Evolutionary conservation across 2,113 vertebrate genomes (phyloP).

Genomic region (Onychostoma macrolepis): DNA sequence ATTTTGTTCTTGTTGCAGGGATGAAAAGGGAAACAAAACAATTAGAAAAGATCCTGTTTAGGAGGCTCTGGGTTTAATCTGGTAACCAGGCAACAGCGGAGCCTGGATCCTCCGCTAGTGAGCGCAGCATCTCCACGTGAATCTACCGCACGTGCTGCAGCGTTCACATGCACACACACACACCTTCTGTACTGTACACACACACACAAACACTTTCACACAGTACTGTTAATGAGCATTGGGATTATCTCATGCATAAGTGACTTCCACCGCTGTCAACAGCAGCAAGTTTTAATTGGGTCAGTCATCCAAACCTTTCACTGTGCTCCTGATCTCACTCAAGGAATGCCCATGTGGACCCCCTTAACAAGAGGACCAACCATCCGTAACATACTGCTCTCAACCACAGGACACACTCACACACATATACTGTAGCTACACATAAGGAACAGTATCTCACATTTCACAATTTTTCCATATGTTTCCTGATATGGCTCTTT

Average conservation of each 20-base stretch:
- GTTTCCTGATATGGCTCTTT: background rate
- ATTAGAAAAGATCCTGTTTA: conserved; percentile 31
- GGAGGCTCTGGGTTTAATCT: conserved; percentile 36
- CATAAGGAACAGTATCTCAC: background rate
- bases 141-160: conserved; percentile 39
- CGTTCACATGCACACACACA: conserved; percentile 7
- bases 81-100: conserved; percentile 50
- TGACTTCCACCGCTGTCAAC: conserved; percentile 24
- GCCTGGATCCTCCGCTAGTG: background rate
- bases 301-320: conserved; percentile 46
- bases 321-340: conserved; percentile 14
- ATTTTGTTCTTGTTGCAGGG: background rate
- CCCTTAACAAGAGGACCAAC: conserved; percentile 22
- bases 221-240: conserved; percentile 35
- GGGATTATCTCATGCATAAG: conserved; percentile 41
- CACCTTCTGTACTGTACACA: conserved; percentile 42
- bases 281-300: conserved; percentile 47
- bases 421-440: background rate
- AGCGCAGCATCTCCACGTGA: conserved; percentile 31
- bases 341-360: conserved; percentile 28
- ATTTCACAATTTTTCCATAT: background rate
- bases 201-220: conserved; percentile 36
- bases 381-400: conserved; percentile 20
- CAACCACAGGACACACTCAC: background rate
- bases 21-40: conserved; percentile 32